A percentile compares a stretch with the other conserved stretches of the same genome.
Evolutionary conservation across 2,888 invertebrate genomes (phyloP).

Genomic region (Chrysodeixis includens): DNA sequence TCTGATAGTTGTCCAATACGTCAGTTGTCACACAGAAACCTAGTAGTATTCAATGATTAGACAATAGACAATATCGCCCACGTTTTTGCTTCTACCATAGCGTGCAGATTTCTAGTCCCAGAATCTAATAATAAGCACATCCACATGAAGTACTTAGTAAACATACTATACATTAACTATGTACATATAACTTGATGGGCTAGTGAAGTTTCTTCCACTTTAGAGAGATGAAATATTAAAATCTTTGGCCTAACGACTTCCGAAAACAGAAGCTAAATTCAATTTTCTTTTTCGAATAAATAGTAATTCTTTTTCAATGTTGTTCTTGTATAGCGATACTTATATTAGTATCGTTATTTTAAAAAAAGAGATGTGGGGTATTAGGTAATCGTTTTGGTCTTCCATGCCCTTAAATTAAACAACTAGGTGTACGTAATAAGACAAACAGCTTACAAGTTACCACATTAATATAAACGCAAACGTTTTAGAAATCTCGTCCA

Average conservation of each 20-base stretch:
- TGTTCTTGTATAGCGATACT: no score
- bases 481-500: slow-evolving; percentile 44
- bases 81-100: slow-evolving; percentile 41
- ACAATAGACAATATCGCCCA: slow-evolving; percentile 48
- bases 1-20: slow-evolving; percentile 14
- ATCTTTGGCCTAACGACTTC: no score
- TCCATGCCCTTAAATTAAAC: slow-evolving; percentile 13
- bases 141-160: slow-evolving; percentile 2
- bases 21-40: slow-evolving; percentile 21
- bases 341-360: no score
- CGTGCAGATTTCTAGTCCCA: slow-evolving; percentile 49
- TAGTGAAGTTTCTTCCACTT: no score
- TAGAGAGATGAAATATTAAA: no score
- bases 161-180: no score
- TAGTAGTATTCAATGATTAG: slow-evolving; percentile 31
- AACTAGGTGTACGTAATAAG: not conserved
- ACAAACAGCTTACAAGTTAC: slow-evolving; percentile 10
- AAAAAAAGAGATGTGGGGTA: no score
- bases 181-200: no score
- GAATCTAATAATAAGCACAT: slow-evolving; percentile 37
- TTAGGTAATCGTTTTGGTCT: not conserved
- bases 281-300: no score
- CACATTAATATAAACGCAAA: slow-evolving; percentile 39
- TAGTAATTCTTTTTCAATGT: no score
- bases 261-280: no score